Conservation (phyloP, 2,797 vertebrate species). For the Brachyalestes nurse region DNA sequence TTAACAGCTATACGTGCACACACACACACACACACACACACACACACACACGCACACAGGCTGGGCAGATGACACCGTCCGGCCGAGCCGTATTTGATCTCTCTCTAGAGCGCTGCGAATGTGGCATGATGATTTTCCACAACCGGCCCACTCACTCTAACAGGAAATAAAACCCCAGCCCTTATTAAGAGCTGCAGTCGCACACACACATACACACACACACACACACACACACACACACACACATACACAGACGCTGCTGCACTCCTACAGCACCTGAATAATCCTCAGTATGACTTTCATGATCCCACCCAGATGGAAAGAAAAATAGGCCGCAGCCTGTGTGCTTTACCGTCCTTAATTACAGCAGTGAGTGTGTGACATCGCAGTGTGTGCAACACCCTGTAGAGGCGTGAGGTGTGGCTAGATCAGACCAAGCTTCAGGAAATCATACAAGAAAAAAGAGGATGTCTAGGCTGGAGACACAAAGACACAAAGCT, state of each 20-base stretch:
- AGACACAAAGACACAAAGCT: neutral
- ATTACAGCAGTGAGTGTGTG: conserved; percentile 2
- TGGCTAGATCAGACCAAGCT: neutral
- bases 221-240: conserved; percentile 57
- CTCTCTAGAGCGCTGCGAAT: conserved; percentile 10
- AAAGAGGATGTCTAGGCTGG: neutral
- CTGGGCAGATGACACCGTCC: conserved; percentile 4
- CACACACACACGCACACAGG: neutral
- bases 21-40: neutral
- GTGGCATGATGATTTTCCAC: conserved; percentile 9
- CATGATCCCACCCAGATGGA: conserved; percentile 5
- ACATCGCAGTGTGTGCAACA: neutral
- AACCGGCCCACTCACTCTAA: conserved; percentile 24
- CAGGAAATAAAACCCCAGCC: conserved; percentile 26
- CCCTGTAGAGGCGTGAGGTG: neutral
- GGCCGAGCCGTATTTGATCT: conserved; percentile 22
- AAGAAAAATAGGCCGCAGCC: neutral
- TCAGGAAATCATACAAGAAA: neutral
- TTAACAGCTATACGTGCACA: neutral
- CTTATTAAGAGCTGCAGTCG: conserved; percentile 29
- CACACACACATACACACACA: conserved; percentile 59
- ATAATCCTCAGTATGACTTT: conserved; percentile 1
- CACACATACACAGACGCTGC: conserved; percentile 54
- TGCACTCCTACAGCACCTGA: conserved; percentile 31
- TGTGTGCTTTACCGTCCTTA: conserved; percentile 7